phyloP scores from a whole-genome alignment of 2,888 invertebrate genomes.

The Spisula subtruncata region DNA sequence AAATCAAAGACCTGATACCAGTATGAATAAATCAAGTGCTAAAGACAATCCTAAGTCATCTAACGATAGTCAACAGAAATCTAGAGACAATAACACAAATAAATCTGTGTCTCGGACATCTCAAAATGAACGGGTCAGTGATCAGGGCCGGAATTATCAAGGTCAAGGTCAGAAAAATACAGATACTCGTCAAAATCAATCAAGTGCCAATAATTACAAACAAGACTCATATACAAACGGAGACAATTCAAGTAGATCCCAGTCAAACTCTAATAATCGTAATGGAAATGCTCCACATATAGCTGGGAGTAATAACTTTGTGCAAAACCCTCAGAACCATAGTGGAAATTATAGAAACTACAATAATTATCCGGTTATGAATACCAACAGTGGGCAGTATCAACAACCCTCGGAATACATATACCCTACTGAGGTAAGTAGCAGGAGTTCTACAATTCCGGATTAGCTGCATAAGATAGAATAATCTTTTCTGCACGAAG shows the following conservation, averaged over 20 bases:
- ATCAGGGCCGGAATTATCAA: constrained; percentile 38
- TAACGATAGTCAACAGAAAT: background rate
- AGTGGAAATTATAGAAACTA: constrained; percentile 47
- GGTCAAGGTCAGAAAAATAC: constrained; percentile 28
- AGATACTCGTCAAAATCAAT: constrained; percentile 31
- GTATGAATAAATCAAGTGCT: background rate
- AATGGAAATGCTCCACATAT: constrained; percentile 40
- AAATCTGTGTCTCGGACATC: constrained; percentile 31
- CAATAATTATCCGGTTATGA: constrained; percentile 36
- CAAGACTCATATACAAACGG: constrained; percentile 51
- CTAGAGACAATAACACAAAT: constrained; percentile 25
- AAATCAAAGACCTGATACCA: background rate
- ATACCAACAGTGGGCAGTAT: constrained; percentile 41
- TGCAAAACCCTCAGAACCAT: constrained; percentile 38
- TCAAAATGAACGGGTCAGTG: constrained; percentile 26
- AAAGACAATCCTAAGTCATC: constrained; percentile 23
- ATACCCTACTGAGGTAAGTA: constrained; percentile 60
- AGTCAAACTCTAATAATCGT: constrained; percentile 39
- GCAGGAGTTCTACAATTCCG: too few species aligned
- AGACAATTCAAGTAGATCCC: constrained; percentile 39
- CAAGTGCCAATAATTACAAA: constrained; percentile 45
- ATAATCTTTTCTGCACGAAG: too few species aligned
- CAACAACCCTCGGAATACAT: constrained; percentile 56
- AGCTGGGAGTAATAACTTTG: constrained; percentile 52
- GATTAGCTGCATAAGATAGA: too few species aligned